These are phyloP conservation scores for Oxyruncus cristatus DNA, from an alignment of 2,113 vertebrate species.

Conservation along the genomic window DNA sequence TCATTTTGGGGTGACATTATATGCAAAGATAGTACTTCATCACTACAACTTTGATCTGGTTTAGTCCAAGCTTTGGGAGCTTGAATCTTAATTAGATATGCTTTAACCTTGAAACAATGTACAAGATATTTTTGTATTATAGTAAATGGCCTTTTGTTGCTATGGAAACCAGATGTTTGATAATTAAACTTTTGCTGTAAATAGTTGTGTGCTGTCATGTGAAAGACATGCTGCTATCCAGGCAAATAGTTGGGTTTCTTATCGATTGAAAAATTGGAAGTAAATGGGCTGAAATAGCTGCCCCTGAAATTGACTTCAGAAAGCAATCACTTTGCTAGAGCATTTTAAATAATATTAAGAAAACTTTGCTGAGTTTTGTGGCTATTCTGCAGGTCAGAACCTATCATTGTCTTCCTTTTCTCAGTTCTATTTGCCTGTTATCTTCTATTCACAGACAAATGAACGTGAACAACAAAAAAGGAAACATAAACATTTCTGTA, in stretches of 20 bases:
- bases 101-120: background rate
- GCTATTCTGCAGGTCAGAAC: background rate
- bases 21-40: background rate
- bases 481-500: background rate
- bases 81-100: background rate
- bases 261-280: background rate
- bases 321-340: background rate
- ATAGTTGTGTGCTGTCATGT: background rate
- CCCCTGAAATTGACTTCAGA: background rate
- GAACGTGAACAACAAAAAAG: background rate
- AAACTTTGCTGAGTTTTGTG: background rate
- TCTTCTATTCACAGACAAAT: background rate
- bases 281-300: background rate
- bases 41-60: background rate
- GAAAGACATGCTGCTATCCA: background rate
- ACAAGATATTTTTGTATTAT: constrained; percentile 21
- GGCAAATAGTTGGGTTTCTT: background rate
- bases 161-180: constrained; percentile 50
- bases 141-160: background rate
- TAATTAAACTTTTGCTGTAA: background rate
- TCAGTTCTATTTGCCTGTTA: background rate
- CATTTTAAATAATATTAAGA: background rate
- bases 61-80: background rate
- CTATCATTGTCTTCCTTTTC: background rate
- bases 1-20: background rate